Base-by-base conservation (phyloP, 2,888 invertebrate genomes). In the Eupithecia inturbata region DNA sequence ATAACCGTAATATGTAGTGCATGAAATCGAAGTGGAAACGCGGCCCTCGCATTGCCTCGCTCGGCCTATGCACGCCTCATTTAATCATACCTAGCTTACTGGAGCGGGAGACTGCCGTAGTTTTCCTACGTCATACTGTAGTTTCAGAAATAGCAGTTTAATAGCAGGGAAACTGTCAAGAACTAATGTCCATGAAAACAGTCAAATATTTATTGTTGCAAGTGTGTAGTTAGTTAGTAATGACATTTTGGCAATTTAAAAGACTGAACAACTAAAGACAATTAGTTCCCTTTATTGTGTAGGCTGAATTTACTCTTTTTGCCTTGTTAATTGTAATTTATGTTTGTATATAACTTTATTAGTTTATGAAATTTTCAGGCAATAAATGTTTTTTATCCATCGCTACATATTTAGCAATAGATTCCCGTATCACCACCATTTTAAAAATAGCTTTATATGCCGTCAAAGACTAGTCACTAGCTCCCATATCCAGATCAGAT, bases 31-130 rank as follows among this genome's bases (percentile, higher is more conserved):
- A 75, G 73, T 78, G 75, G 76, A 74, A 77, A 73, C 73, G 74
- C 73, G 71, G 66, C 63, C 67, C 63, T 60, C 68, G 67, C 66
- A 71, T 77, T 75, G 75, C 78, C 60, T 36, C 67, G 28, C n/a
- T 57, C 60, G 60, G 28, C 71, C 75, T 57, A 69, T 64, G 70
- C 76, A 83, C 69, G 81, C 74, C 71, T 81, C 82, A 84, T 86
- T 83, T 81, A 83, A 80, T 81, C 77, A 80, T 78, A 79, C 72
- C 72, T 77, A 77, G 53, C 72, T 62, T 74, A 74, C 67, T 69
- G 71, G 69, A 71, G 57, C 60, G 53, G 53, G 69, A 62, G 70
- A 39, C 66, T 31, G 39, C 39, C 39, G 64, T 60, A 57, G 60
- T 45, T 68, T 68, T 60, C 39, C 62, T 68, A 57, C 64, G 60